Evolutionary conservation across 1,140 invertebrate species (phyloP).

Genomic region (Hyles euphorbiae): DNA sequence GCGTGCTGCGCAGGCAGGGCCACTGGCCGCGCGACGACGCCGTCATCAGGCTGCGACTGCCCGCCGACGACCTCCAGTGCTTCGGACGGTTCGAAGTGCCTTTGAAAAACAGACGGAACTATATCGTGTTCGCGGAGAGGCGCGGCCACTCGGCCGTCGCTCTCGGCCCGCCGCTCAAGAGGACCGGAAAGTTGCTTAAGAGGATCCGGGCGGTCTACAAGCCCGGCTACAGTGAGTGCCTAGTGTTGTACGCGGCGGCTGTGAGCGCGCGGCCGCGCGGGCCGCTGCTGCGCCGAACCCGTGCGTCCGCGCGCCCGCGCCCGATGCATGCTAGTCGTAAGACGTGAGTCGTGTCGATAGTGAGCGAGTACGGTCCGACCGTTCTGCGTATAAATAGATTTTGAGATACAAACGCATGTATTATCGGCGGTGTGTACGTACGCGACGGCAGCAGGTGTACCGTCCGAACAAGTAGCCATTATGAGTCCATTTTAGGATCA

Average conservation of each 20-base stretch:
- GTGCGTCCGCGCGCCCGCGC: conserved; percentile 8
- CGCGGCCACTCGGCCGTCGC: conserved; percentile 60
- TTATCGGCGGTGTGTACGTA: background rate
- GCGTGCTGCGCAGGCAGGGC: conserved; percentile 53
- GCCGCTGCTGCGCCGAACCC: conserved; percentile 9
- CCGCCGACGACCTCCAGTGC: conserved; percentile 48
- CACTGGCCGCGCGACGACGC: conserved; percentile 61
- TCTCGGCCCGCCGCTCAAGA: conserved; percentile 58
- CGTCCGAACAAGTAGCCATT: conserved; percentile 65
- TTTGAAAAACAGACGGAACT: conserved; percentile 60
- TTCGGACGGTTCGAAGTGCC: conserved; percentile 67
- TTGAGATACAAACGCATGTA: conserved; percentile 51
- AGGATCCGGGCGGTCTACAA: conserved; percentile 67
- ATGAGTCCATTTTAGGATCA: conserved; percentile 69
- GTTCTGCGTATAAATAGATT: conserved; percentile 21
- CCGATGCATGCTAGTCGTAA: conserved; percentile 19
- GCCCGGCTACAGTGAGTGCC: conserved; percentile 67
- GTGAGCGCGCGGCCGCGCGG: conserved; percentile 6
- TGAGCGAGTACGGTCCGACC: background rate
- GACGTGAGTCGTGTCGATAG: conserved; percentile 11
- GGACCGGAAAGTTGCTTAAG: conserved; percentile 56
- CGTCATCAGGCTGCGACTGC: conserved; percentile 54
- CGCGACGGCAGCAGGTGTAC: conserved; percentile 54
- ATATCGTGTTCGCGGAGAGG: conserved; percentile 69
- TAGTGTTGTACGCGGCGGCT: conserved; percentile 25